Percentiles rank a stretch among this genome's conserved stretches.
phyloP scores from a whole-genome alignment of 2,888 invertebrate genomes.

The Ectemnius lituratus region DNA sequence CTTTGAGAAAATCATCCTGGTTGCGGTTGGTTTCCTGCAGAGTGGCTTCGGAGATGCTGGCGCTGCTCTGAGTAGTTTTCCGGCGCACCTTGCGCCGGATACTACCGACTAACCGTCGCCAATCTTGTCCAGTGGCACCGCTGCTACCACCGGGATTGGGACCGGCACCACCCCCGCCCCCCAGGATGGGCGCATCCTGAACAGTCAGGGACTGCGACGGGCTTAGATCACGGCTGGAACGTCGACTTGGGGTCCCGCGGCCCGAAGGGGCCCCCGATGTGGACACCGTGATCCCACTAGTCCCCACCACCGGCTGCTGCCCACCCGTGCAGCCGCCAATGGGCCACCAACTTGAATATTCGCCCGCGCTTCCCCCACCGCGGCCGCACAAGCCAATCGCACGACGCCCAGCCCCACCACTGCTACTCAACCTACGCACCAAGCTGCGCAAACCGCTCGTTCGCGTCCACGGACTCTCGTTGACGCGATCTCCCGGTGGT shows the following conservation, averaged over 20 bases:
- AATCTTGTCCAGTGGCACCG: constrained; percentile 70
- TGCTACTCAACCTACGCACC: constrained; percentile 66
- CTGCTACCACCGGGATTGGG: constrained; percentile 47
- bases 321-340: constrained; percentile 32
- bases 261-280: constrained; percentile 64
- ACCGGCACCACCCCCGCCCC: constrained; percentile 53
- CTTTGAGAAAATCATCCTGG: constrained; percentile 85
- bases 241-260: constrained; percentile 70
- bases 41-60: constrained; percentile 61
- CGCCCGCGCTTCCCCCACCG: constrained; percentile 29
- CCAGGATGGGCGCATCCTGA: constrained; percentile 52
- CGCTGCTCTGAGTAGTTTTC: constrained; percentile 64
- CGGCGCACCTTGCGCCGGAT: constrained; percentile 75
- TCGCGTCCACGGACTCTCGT: constrained; percentile 35
- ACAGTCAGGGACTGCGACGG: constrained; percentile 65
- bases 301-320: constrained; percentile 38
- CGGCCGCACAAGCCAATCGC: constrained; percentile 46
- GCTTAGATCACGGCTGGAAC: constrained; percentile 72
- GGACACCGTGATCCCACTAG: constrained; percentile 71
- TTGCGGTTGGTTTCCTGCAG: constrained; percentile 71
- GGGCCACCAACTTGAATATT: constrained; percentile 23
- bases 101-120: constrained; percentile 76
- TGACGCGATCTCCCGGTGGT: constrained; percentile 39
- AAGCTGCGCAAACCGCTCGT: constrained; percentile 59
- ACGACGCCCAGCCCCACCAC: constrained; percentile 53